Evolutionary conservation across 2,888 invertebrate species (phyloP), one percentile per base, ranked within the genome.

Genomic region (Cephalotes varians): DNA sequence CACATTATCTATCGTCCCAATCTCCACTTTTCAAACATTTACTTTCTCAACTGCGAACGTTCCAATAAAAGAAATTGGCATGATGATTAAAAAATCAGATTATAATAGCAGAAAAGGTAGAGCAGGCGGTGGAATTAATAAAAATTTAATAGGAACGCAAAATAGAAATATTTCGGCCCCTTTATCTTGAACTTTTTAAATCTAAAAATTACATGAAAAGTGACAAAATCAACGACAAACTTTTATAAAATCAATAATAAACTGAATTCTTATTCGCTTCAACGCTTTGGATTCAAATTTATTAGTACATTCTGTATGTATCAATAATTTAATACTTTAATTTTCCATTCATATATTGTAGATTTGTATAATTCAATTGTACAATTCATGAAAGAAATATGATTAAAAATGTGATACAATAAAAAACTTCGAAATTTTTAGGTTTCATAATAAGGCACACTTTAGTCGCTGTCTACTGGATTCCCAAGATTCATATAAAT

Each of bases 1-100:
- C 12, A 28, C 12, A 28, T 40, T 69, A 56, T 54, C 54, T 77
- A 56, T 15, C 56, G 4, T 44, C 18, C 10, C 21, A 62, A 65
- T 28, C 76, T 65, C 37, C 28, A 37, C n/a, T 65, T 76, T 15
- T 51, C 51, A 54, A 65, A 54, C n/a, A 65, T 54, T 65, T 54
- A 65, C 2, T 18, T 54, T 25, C 12, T 10, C 65, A 15, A 37
- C n/a, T 37, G 18, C 15, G 51, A 21, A 31, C n/a, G 51, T 40
- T 25, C 47, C n/a, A n/a, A 21, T 54, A 65, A 74, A 28, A 62
- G 31, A 47, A 73, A 44, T 15, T 15, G 40, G 10, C n/a, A 72
- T 28, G 28, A 7, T n/a, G 12, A 44, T 73, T 44, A 58, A 40
- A 58, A 40, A 40, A n/a, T 9, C 2, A 21, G n/a, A 56, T 31